Conservation (phyloP, 2,888 invertebrate genomes). For the Glyphotaelius pellucidus region DNA sequence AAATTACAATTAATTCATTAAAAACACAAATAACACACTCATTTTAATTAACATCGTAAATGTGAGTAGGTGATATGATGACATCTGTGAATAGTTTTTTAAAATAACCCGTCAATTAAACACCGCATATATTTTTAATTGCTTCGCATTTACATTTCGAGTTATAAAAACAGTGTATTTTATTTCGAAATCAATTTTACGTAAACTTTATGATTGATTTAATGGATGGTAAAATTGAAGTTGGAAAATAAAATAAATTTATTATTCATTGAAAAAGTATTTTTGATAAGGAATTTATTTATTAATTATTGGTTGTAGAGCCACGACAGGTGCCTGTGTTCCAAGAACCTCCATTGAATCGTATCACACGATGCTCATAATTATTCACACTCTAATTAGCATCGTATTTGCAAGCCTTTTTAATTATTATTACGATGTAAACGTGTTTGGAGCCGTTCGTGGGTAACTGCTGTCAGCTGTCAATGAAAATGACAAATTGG, state of each 20-base stretch:
- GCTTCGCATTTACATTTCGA: background rate
- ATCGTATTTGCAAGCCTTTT: constrained; percentile 8
- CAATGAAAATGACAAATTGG: constrained; percentile 55
- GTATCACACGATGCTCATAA: background rate
- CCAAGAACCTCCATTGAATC: background rate
- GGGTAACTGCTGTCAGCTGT: constrained; percentile 52
- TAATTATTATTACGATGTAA: constrained; percentile 5
- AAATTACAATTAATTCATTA: constrained; percentile 14
- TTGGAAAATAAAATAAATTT: background rate
- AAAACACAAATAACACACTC: background rate
- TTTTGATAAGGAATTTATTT: background rate
- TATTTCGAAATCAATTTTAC: too few relatives aligned
- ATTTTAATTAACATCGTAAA: constrained; percentile 28
- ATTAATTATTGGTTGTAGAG: background rate
- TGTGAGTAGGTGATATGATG: constrained; percentile 8
- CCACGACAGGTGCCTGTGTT: background rate
- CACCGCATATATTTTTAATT: constrained; percentile 15
- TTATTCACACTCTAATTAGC: background rate
- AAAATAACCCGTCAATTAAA: constrained; percentile 14
- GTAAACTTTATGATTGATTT: background rate
- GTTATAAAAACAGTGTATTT: background rate
- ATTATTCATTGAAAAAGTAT: background rate
- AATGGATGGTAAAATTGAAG: background rate
- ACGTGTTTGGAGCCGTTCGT: background rate
- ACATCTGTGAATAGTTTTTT: constrained; percentile 22